A percentile compares a stretch with the other conserved stretches of the same genome.
phyloP scores from a whole-genome alignment of 2,888 invertebrate genomes.

The Parnassius mnemosyne region DNA sequence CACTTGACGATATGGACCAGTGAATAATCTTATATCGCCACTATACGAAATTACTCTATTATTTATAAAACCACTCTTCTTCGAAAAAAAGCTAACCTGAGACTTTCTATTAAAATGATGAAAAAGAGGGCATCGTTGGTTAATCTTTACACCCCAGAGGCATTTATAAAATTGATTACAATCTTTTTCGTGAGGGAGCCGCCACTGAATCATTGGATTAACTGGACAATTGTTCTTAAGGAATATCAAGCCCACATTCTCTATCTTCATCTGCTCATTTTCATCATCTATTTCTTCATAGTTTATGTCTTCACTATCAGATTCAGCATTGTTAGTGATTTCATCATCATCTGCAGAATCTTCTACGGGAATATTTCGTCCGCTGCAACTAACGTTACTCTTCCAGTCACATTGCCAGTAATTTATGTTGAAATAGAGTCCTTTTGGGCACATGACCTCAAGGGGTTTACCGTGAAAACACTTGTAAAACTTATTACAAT shows the following conservation, averaged over 20 bases:
- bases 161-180: slow-evolving; percentile 65
- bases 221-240: slow-evolving; percentile 61
- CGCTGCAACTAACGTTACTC: slow-evolving; percentile 81
- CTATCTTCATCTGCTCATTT: slow-evolving; percentile 24
- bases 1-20: too few species aligned
- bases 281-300: slow-evolving; percentile 22
- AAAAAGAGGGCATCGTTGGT: slow-evolving; percentile 42
- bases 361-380: slow-evolving; percentile 44
- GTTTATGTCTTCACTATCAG: slow-evolving; percentile 40
- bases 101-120: slow-evolving; percentile 55
- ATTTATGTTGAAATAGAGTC: slow-evolving; percentile 79
- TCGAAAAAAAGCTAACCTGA: slow-evolving; percentile 43
- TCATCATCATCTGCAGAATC: slow-evolving; percentile 11
- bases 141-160: slow-evolving; percentile 52
- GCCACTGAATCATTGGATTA: slow-evolving; percentile 55
- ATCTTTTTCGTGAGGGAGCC: slow-evolving; percentile 51
- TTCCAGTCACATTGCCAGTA: slow-evolving; percentile 81
- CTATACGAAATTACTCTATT: too few species aligned
- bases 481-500: slow-evolving; percentile 83
- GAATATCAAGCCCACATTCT: slow-evolving; percentile 38
- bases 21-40: too few species aligned
- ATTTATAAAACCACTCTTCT: too few species aligned
- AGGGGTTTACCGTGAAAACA: slow-evolving; percentile 83
- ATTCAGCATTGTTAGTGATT: slow-evolving; percentile 45
- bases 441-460: slow-evolving; percentile 78